These are phyloP conservation scores for Nothocercus julius DNA, from an alignment of 2,113 vertebrate genomes.

Conservation along the genomic window DNA sequence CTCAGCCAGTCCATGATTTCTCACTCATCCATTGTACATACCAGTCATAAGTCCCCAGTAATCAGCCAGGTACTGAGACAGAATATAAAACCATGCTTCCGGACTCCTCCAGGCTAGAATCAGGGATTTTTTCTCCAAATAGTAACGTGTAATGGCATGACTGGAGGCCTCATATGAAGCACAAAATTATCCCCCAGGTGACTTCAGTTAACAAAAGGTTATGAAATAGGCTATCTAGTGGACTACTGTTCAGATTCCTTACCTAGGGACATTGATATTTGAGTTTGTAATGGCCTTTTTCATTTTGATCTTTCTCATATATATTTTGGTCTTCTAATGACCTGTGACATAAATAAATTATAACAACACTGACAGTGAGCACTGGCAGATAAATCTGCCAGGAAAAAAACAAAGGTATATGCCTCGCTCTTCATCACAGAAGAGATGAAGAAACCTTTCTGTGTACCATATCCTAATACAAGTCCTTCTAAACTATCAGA, in stretches of 20 bases:
- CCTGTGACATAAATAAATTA: background rate
- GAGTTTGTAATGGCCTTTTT: background rate
- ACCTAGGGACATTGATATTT: background rate
- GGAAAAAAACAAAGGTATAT: background rate
- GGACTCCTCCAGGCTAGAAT: background rate
- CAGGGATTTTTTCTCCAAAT: background rate
- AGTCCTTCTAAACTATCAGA: background rate
- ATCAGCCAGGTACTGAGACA: background rate
- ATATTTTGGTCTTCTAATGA: background rate
- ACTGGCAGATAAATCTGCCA: background rate
- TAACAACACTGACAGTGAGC: background rate
- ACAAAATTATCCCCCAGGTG: background rate
- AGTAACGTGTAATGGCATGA: background rate
- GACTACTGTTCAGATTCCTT: background rate
- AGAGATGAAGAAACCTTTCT: background rate
- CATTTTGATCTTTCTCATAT: background rate
- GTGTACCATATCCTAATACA: background rate
- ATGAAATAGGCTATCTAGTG: background rate
- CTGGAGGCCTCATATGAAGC: background rate
- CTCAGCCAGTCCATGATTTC: background rate
- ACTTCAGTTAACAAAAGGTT: background rate
- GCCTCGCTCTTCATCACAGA: background rate
- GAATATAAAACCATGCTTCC: background rate
- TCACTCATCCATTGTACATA: background rate
- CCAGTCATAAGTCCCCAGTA: background rate